A percentile compares a stretch with the other conserved stretches of the same genome.
Conservation (phyloP, 2,113 vertebrate species). For the Sander vitreus region DNA sequence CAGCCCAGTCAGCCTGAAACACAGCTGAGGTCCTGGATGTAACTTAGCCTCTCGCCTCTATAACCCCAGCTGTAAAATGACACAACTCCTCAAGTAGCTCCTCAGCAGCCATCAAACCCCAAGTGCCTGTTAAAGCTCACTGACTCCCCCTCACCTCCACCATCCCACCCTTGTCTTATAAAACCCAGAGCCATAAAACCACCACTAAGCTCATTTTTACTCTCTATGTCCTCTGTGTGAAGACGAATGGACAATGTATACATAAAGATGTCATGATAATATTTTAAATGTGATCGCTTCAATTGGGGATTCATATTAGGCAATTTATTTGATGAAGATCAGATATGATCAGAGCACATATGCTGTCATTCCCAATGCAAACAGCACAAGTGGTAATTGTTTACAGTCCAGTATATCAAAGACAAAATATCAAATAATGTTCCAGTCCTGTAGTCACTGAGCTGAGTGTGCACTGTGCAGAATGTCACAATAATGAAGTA, state of each 20-base stretch:
- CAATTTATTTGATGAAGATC: slow-evolving; percentile 24
- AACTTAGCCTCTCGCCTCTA: slow-evolving; percentile 30
- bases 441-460: slow-evolving; percentile 7
- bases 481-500: slow-evolving; percentile 39
- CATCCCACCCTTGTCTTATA: slow-evolving; percentile 63
- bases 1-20: slow-evolving; percentile 38
- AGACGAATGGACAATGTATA: slow-evolving; percentile 43
- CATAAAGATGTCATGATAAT: slow-evolving; percentile 42
- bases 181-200: slow-evolving; percentile 70
- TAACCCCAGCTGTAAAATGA: slow-evolving; percentile 72
- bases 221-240: slow-evolving; percentile 38
- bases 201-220: slow-evolving; percentile 45
- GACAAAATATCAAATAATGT: not conserved
- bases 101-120: slow-evolving; percentile 65
- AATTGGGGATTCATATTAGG: slow-evolving; percentile 29
- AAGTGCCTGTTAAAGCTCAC: slow-evolving; percentile 68
- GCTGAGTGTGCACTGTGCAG: not conserved
- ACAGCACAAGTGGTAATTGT: not conserved
- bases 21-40: slow-evolving; percentile 47
- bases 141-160: slow-evolving; percentile 45
- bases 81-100: slow-evolving; percentile 74
- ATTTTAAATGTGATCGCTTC: slow-evolving; percentile 25
- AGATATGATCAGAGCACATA: slow-evolving; percentile 39
- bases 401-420: not conserved
- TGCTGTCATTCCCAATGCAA: slow-evolving; percentile 4